Conservation (phyloP, 1,140 invertebrate genomes). For the Diplogasteroides magnus region DNA sequence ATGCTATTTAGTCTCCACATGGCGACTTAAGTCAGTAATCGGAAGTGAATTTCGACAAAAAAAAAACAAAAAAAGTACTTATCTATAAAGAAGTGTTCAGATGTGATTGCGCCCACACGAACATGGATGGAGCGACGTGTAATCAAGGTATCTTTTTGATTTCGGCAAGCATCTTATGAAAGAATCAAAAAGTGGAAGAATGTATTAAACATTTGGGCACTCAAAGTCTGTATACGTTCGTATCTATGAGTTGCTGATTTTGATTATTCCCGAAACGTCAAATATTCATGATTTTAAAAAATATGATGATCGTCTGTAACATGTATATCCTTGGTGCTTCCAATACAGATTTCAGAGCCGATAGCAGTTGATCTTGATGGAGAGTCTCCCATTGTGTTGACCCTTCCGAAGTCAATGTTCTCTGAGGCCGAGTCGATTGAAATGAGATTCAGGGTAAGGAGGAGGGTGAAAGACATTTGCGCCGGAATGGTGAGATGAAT, state of each 20-base stretch:
- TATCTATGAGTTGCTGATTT: no score
- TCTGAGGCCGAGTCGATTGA: conserved; percentile 86
- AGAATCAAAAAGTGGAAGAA: no score
- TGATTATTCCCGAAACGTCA: no score
- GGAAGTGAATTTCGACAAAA: no score
- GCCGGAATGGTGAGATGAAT: no score
- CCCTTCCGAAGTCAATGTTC: conserved; percentile 71
- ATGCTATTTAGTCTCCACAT: no score
- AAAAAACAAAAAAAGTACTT: no score
- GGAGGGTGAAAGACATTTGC: no score
- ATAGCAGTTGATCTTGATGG: conserved; percentile 68
- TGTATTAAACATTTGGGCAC: no score
- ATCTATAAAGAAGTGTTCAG: not conserved
- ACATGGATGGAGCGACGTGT: conserved; percentile 83
- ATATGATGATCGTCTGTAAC: not conserved
- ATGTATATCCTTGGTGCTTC: conserved; percentile 16
- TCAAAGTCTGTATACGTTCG: no score
- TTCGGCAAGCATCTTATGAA: no score
- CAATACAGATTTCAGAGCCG: conserved; percentile 76
- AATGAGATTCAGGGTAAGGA: conserved; percentile 79
- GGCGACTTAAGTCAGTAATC: no score
- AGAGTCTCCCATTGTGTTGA: conserved; percentile 76
- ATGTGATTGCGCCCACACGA: conserved; percentile 85
- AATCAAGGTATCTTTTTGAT: conserved; percentile 68
- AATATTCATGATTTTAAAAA: not conserved